Percentiles rank a stretch among this genome's conserved stretches.
These are phyloP conservation scores for Conus betulinus DNA, from an alignment of 1,140 invertebrate genomes.

Conservation along the genomic window DNA sequence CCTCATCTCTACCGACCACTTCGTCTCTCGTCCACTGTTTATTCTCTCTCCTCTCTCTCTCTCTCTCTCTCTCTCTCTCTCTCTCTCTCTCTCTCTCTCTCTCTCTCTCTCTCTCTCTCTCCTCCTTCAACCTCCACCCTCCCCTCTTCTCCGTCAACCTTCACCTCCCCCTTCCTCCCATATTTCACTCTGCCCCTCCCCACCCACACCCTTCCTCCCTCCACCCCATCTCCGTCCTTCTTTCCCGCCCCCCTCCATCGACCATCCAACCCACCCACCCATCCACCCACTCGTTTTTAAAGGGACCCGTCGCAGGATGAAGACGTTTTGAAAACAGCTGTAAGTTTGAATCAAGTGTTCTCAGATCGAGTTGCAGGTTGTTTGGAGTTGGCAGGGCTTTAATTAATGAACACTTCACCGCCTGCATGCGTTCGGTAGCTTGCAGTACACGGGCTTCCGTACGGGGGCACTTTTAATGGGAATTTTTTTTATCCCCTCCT, in stretches of 20 bases:
- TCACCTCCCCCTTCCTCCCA: not conserved
- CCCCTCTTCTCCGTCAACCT: too few relatives aligned
- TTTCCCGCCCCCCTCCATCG: too few relatives aligned
- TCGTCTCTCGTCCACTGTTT: too few relatives aligned
- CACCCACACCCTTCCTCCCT: not conserved
- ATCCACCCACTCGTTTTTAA: not conserved
- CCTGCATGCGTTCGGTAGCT: too few relatives aligned
- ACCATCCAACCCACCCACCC: not conserved
- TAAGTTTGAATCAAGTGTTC: not conserved
- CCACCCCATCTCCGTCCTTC: not conserved
- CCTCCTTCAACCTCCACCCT: conserved; percentile 7
- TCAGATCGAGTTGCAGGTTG: not conserved
- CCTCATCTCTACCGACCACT: not conserved
- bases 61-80: conserved; percentile 10
- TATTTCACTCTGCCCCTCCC: not conserved
- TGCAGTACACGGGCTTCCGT: too few relatives aligned
- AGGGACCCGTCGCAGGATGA: not conserved
- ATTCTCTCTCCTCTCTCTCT: too few relatives aligned
- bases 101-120: conserved; percentile 1
- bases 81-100: conserved; percentile 15
- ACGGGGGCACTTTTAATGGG: too few relatives aligned
- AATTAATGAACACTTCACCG: not conserved
- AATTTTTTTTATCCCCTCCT: too few relatives aligned
- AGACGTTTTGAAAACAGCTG: not conserved
- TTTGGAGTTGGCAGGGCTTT: not conserved